These are phyloP conservation scores for Ammospiza nelsoni DNA, from an alignment of 2,113 vertebrate species.

Conservation along the genomic window DNA sequence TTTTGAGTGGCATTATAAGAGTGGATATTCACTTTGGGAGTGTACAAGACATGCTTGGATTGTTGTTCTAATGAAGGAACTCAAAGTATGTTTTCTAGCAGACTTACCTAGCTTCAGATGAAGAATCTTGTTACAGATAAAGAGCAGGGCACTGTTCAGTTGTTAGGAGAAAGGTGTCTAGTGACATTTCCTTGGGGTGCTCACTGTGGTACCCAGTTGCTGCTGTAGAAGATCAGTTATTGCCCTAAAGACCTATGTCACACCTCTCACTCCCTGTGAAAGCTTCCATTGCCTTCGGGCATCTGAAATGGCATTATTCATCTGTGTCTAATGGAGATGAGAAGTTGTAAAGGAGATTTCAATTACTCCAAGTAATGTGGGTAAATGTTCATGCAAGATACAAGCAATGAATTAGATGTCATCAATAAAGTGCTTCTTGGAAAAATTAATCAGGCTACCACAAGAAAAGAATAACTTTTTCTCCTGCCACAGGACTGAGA, in stretches of 20 bases:
- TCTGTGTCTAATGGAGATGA: conserved; percentile 21
- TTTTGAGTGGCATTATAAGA: background rate
- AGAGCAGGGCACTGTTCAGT: background rate
- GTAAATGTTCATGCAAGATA: background rate
- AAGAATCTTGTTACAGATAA: background rate
- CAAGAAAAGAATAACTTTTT: background rate
- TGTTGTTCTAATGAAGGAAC: background rate
- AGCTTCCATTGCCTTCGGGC: background rate
- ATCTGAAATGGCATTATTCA: background rate
- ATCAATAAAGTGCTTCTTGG: background rate
- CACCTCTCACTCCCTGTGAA: background rate
- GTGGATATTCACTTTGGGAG: background rate
- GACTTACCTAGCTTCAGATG: background rate
- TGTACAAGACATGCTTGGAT: background rate
- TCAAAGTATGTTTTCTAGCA: background rate
- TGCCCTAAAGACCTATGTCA: background rate
- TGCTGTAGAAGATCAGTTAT: background rate
- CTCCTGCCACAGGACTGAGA: background rate
- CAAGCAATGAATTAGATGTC: background rate
- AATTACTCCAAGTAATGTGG: background rate
- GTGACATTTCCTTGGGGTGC: background rate
- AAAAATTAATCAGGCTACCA: background rate
- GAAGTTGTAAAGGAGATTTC: conserved; percentile 11
- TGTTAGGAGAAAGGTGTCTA: background rate
- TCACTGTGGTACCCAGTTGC: background rate